Evolutionary conservation across 30 jellyfish, hydroid and myxozoan genomes (phyloP).

Genomic region (Nemopilema nomurai): DNA sequence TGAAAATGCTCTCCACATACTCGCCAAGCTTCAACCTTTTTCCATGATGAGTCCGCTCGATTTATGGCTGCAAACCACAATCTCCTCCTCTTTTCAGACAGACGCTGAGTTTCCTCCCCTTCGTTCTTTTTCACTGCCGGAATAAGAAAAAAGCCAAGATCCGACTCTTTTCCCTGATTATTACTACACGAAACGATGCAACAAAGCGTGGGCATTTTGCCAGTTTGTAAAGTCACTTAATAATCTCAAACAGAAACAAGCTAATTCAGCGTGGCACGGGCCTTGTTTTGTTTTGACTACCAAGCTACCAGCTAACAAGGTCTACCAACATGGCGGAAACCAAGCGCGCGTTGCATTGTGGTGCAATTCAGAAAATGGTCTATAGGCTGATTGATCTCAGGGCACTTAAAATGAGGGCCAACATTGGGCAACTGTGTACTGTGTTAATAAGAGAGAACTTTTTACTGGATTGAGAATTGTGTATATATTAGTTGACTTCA

Average conservation of each 20-base stretch:
- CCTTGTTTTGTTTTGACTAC: no score
- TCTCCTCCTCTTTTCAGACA: conserved; percentile 12
- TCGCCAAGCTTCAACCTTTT: conserved; percentile 12
- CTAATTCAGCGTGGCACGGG: no score
- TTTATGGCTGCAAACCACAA: conserved; percentile 31
- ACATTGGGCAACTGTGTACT: background rate
- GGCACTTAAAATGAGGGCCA: background rate
- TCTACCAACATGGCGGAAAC: no score
- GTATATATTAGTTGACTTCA: conserved; percentile 28
- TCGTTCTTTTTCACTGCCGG: conserved; percentile 4
- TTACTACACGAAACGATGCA: conserved; percentile 29
- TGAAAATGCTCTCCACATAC: conserved; percentile 9
- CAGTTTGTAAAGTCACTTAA: no score
- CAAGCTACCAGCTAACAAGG: no score
- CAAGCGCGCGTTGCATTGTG: no score
- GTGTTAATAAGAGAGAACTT: background rate
- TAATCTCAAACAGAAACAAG: no score
- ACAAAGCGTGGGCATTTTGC: conserved; percentile 10
- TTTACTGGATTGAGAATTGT: background rate
- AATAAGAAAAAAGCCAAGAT: conserved; percentile 10
- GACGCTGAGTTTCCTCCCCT: background rate
- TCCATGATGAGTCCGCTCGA: conserved; percentile 14
- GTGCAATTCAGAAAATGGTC: no score
- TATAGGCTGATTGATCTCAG: background rate
- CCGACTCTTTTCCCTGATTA: conserved; percentile 14